Percentiles rank a stretch among this genome's conserved stretches.
phyloP scores from a whole-genome alignment of 2,797 vertebrate species.

The Xyrichtys novacula region DNA sequence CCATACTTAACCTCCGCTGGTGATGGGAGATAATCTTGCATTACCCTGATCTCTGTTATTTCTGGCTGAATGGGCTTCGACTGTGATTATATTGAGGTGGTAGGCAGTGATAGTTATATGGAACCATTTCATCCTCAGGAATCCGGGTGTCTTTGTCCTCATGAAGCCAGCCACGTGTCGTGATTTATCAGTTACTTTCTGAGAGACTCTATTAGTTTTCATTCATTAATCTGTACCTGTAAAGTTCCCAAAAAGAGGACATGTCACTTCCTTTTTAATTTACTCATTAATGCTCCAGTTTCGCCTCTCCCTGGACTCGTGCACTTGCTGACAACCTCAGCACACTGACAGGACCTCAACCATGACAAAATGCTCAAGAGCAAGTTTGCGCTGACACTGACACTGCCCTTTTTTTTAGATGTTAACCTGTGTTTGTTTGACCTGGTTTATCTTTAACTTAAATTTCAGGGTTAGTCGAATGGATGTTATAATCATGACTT shows the following conservation, averaged over 20 bases:
- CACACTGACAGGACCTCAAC: constrained; percentile 55
- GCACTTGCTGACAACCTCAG: constrained; percentile 54
- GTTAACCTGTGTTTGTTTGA: constrained; percentile 33
- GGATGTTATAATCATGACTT: constrained; percentile 51
- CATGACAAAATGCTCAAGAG: constrained; percentile 64
- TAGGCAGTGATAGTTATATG: constrained; percentile 13
- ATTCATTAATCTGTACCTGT: constrained; percentile 64
- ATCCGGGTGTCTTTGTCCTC: constrained; percentile 61
- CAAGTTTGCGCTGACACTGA: constrained; percentile 38
- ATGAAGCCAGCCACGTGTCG: constrained; percentile 48
- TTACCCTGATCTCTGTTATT: constrained; percentile 73
- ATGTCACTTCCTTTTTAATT: constrained; percentile 65
- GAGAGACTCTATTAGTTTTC: constrained; percentile 42
- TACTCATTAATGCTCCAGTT: constrained; percentile 65
- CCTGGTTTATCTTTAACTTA: constrained; percentile 52
- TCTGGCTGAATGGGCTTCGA: constrained; percentile 57
- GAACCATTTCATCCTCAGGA: constrained; percentile 56
- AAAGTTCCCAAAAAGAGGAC: constrained; percentile 50
- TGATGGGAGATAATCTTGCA: constrained; percentile 68
- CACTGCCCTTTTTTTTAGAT: constrained; percentile 33
- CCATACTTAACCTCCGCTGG: constrained; percentile 48
- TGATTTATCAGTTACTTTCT: constrained; percentile 49
- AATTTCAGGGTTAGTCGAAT: constrained; percentile 26
- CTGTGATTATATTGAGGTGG: constrained; percentile 69
- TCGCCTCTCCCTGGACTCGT: constrained; percentile 17